Percentiles rank a stretch among this genome's conserved stretches.
These are phyloP conservation scores for Malurus melanocephalus DNA, from an alignment of 2,113 vertebrate genomes.

Conservation along the genomic window DNA sequence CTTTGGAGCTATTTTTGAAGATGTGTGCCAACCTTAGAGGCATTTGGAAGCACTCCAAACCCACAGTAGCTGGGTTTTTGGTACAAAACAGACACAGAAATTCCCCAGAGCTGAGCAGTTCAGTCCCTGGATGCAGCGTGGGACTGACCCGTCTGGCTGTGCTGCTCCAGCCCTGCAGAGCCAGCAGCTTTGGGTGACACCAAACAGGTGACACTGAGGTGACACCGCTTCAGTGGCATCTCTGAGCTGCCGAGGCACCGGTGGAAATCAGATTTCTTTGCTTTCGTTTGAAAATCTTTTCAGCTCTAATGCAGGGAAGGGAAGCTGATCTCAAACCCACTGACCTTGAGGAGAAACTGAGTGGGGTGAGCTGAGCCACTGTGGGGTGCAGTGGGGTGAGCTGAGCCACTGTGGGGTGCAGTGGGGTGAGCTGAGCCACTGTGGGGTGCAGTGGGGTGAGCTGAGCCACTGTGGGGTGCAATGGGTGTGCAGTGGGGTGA, in stretches of 20 bases:
- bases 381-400: neutral
- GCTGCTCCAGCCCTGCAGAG: neutral
- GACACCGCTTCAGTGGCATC: neutral
- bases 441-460: neutral
- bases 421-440: neutral
- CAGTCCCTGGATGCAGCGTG: neutral
- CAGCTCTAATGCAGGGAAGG: neutral
- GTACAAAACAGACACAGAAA: neutral
- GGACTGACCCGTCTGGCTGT: fast-evolving
- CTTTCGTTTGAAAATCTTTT: neutral
- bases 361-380: neutral
- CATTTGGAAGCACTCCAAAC: neutral
- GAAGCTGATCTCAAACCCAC: neutral
- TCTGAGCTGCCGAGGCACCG: neutral
- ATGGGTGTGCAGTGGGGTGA: fast-evolving
- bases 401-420: neutral
- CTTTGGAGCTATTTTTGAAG: neutral
- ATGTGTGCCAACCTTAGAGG: neutral
- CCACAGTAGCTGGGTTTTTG: neutral
- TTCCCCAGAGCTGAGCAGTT: neutral
- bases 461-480: neutral
- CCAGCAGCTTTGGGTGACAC: neutral
- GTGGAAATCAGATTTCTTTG: neutral
- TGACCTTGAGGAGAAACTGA: neutral
- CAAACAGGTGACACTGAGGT: neutral